Conservation (phyloP, 2,113 vertebrate genomes). For the Todiramphus chloris region DNA sequence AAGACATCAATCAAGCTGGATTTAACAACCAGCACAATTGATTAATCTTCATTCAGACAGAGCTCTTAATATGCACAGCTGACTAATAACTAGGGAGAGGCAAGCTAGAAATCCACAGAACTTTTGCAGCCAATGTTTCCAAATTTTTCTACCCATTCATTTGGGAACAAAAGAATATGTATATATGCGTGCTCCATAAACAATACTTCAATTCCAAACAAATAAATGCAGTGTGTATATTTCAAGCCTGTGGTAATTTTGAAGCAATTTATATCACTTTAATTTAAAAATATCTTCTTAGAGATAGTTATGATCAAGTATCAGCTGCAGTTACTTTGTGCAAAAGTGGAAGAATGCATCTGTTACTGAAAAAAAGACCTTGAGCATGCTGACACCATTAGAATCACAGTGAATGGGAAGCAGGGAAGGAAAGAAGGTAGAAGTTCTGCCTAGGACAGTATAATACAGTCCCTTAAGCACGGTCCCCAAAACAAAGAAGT, state of each 20-base stretch:
- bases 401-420: neutral
- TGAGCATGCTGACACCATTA: neutral
- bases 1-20: conserved; percentile 6
- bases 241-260: neutral
- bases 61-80: neutral
- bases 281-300: conserved; percentile 41
- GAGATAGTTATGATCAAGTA: conserved; percentile 32
- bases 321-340: conserved; percentile 49
- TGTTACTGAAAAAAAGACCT: neutral
- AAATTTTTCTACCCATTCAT: conserved; percentile 56
- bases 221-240: conserved; percentile 21
- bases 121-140: conserved; percentile 39
- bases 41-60: conserved; percentile 29
- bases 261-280: conserved; percentile 22
- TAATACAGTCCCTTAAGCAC: neutral
- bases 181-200: conserved; percentile 22
- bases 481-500: neutral
- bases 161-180: conserved; percentile 37
- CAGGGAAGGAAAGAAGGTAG: neutral
- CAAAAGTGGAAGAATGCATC: conserved; percentile 2
- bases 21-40: neutral
- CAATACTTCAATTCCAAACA: conserved; percentile 45
- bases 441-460: neutral
- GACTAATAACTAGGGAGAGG: conserved; percentile 29
- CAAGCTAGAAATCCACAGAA: conserved; percentile 7